These are phyloP conservation scores for Phaethornis superciliosus DNA, from an alignment of 2,113 vertebrate species.

Conservation along the genomic window DNA sequence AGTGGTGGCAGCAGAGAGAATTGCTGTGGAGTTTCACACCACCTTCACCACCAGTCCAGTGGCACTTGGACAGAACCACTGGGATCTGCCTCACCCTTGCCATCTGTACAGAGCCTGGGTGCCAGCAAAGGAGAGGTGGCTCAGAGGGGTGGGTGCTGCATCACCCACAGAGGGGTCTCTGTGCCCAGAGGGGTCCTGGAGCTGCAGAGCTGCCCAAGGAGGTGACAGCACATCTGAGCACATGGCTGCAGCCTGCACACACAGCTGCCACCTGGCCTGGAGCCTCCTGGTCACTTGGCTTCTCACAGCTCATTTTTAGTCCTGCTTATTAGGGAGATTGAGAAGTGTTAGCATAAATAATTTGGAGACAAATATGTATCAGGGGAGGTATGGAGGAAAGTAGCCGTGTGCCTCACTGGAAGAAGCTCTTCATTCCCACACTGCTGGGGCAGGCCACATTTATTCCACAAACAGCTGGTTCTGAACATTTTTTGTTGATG, in stretches of 20 bases:
- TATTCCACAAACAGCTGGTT: conserved; percentile 31
- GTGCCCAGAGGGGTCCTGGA: not conserved
- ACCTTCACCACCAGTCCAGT: not conserved
- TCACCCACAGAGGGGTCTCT: not conserved
- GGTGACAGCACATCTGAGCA: accelerated
- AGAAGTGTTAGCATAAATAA: not conserved
- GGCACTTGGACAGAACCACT: not conserved
- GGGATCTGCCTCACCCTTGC: not conserved
- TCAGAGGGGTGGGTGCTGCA: accelerated
- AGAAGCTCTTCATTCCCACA: not conserved
- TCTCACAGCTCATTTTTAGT: not conserved
- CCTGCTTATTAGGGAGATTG: not conserved
- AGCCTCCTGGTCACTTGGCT: not conserved
- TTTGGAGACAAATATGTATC: not conserved
- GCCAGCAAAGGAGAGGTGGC: not conserved
- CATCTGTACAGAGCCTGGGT: not conserved
- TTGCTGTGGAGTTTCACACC: not conserved
- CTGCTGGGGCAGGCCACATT: not conserved
- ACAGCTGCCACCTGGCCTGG: not conserved
- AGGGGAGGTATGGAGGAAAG: not conserved
- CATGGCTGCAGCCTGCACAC: not conserved
- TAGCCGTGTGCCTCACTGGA: not conserved
- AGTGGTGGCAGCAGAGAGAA: not conserved
- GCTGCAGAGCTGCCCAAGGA: not conserved
- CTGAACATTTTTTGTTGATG: conserved; percentile 12